Base-by-base conservation (phyloP, 2,888 invertebrate species). In the Leptarthrus brevirostris region DNA sequence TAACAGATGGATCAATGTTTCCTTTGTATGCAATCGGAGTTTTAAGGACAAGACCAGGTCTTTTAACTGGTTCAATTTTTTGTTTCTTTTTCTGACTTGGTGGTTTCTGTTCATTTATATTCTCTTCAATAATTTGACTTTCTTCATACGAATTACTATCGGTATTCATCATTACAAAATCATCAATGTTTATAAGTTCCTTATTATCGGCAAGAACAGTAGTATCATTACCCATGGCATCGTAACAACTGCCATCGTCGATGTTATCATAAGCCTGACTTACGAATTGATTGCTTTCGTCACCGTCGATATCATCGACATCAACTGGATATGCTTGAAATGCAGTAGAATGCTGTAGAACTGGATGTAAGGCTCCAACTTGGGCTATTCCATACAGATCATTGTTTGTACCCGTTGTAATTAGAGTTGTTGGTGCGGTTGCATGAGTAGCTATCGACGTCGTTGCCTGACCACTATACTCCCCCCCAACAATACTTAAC, bases 1-100 rank as follows among this genome's bases (percentile, higher is more conserved):
- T 91, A 81, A 94, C 93, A 77, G 93, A 92, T 75, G 93, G 89
- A 86, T 95, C 94, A 73, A 92, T 91, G 83, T 91, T 90, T 80
- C 91, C 90, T 82, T 92, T 91, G 85, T 92, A 92, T 64, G 92
- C 92, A 78, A 92, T 92, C 74, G 92, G 92, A 77, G 92, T 92
- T 84, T 92, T 92, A 77, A 92, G 85, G 79, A 92, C 90, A 76
- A 92, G 86, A 71, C 90, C 91, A 71, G 92, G 92, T 83, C 92
- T 90, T 82, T 90, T 90, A 56, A 92, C 89, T 44, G 92, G 91
- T 82, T 91, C 91, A 78, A 92, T 92, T 86, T 92, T 92, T 74
- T 84, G 82, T 18, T 85, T 83, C 77, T 84, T 84, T 77, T 77
- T 77, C 52, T 73, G 72, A 72, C 54, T 69, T 14, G 18, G 36